Evolutionary conservation across 2,797 vertebrate genomes (phyloP), one percentile per base, ranked within the genome.

Genomic region (Phataginus tricuspis): DNA sequence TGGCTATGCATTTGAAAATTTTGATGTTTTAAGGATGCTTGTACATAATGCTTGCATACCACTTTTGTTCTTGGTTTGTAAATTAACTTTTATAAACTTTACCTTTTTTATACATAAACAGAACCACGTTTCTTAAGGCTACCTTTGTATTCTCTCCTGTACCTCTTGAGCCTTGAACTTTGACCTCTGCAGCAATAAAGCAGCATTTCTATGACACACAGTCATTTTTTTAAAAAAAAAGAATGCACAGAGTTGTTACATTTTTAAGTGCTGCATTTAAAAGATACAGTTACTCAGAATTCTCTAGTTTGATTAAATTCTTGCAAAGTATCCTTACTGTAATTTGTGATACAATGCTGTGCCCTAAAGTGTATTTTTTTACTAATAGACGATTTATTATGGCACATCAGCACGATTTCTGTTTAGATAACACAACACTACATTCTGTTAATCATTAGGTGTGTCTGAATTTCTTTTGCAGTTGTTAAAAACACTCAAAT

Each of bases 331-430:
- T 98, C 99, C 99, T 99, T 99, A 99, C 98, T 99, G 99, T 99
- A 99, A 99, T 99, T 99, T 99, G 99, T 99, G 99, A 99, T 99
- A 99, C 99, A 99, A 99, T 99, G 99, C 99, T 99, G 99, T 99
- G 99, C 99, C 99, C 99, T 99, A 99, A 99, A 99, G 99, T 99
- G 99, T 99, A 99, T 99, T 99, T 99, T 99, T 99, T 99, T 99
- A 99, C 99, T 99, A 99, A 99, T 99, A 99, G 99, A 99, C 99
- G 98, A 99, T 99, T 99, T 99, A 99, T 99, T 99, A 99, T 98
- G 99, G 99, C 99, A 99, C 99, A 99, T 99, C 98, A 98, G 99
- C 99, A 99, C 99, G 98, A 98, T 99, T 99, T 99, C 98, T 99
- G 98, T 99, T 99, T 99, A 99, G 99, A 99, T 99, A 99, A 99